Conservation (phyloP, 2,797 vertebrate genomes). For the Gymnoscopelus microlampas region DNA sequence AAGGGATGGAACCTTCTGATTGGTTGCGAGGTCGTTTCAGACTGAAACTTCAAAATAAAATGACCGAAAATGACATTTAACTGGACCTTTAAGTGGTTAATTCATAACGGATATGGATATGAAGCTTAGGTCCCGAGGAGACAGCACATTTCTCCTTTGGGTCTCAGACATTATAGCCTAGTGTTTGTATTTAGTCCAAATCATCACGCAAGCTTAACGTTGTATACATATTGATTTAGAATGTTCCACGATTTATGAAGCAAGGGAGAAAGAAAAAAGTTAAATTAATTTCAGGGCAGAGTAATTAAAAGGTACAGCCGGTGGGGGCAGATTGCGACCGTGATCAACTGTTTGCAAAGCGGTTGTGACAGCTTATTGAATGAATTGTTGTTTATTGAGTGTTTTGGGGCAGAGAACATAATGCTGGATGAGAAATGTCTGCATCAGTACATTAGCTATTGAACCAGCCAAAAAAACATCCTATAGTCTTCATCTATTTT, state of each 20-base stretch:
- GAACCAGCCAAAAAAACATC: no score
- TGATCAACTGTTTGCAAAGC: not conserved
- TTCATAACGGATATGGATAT: no score
- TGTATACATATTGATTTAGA: not conserved
- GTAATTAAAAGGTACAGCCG: not conserved
- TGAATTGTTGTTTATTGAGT: constrained; percentile 22
- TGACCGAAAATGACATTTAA: no score
- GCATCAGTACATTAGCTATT: constrained; percentile 16
- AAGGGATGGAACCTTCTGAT: no score
- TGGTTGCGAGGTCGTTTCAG: no score
- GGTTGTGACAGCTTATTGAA: constrained; percentile 19
- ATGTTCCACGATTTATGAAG: not conserved
- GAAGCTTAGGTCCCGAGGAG: no score
- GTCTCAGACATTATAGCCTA: no score
- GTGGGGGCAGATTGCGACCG: not conserved
- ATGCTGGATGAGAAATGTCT: constrained; percentile 33
- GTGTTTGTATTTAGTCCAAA: no score
- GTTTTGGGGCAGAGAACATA: constrained; percentile 6
- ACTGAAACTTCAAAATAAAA: no score
- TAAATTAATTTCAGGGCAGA: not conserved
- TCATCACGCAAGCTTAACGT: not conserved
- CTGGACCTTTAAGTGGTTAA: no score
- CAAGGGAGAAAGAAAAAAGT: not conserved
- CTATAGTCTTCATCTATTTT: no score
- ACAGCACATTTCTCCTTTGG: no score